phyloP scores from a whole-genome alignment of 2,888 invertebrate genomes.

The Xestia ashworthii region DNA sequence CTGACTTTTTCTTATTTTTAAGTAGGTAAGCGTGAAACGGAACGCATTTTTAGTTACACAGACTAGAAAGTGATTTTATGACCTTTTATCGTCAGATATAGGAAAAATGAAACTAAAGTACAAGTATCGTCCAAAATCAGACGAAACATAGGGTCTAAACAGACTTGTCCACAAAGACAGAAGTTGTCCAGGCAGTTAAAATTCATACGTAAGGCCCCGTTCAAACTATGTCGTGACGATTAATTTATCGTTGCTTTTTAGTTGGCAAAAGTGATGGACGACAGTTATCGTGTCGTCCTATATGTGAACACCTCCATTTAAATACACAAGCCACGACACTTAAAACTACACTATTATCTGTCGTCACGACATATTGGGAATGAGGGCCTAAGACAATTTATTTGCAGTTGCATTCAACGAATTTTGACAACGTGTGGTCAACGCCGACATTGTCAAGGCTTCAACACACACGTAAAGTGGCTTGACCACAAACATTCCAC shows the following conservation, averaged over 20 bases:
- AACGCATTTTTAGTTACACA: conserved; percentile 48
- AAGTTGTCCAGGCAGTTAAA: not conserved
- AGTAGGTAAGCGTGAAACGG: conserved; percentile 27
- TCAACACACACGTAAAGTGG: not conserved
- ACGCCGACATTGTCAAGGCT: not conserved
- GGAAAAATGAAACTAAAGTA: not conserved
- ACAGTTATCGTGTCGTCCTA: too few species aligned
- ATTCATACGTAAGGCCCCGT: not conserved
- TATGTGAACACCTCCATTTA: too few species aligned
- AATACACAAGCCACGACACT: too few species aligned
- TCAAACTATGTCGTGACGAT: too few species aligned
- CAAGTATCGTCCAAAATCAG: not conserved
- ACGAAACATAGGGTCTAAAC: conserved; percentile 1
- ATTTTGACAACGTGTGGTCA: not conserved
- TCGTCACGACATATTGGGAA: too few species aligned
- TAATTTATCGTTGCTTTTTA: too few species aligned
- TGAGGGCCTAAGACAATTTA: not conserved
- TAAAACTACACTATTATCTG: too few species aligned
- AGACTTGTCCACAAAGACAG: not conserved
- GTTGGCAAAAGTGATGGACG: too few species aligned
- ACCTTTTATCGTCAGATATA: conserved; percentile 25
- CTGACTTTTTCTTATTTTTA: not conserved
- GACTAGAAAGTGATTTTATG: conserved; percentile 58
- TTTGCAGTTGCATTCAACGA: not conserved
- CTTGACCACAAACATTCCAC: not conserved